Evolutionary conservation across 1,140 invertebrate species (phyloP).

Genomic region (Plodia interpunctella): DNA sequence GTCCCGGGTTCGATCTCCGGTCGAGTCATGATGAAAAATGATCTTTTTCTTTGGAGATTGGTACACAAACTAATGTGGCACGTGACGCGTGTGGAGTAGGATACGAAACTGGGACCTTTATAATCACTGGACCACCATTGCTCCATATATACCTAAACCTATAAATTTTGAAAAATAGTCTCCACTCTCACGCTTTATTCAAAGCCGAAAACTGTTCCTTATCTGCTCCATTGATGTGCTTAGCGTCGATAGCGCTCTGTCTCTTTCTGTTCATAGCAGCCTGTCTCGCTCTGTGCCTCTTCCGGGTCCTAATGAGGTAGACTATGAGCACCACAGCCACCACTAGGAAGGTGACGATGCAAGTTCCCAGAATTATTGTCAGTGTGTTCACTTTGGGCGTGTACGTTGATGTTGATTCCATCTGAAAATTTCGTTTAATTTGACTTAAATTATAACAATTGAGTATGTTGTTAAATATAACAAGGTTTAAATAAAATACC

Average conservation of each 20-base stretch:
- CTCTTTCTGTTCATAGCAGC: conserved; percentile 58
- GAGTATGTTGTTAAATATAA: no score
- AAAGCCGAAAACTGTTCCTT: conserved; percentile 61
- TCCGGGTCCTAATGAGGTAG: conserved; percentile 53
- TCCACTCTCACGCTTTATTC: conserved; percentile 53
- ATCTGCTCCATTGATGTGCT: conserved; percentile 40
- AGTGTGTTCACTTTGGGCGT: conserved; percentile 35
- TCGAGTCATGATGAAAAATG: no score
- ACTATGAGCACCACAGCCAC: conserved; percentile 51
- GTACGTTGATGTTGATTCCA: conserved; percentile 39
- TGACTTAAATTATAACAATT: neutral
- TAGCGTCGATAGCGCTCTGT: conserved; percentile 49
- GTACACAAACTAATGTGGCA: no score
- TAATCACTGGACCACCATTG: no score
- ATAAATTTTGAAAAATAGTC: no score
- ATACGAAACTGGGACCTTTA: no score
- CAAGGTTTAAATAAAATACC: no score
- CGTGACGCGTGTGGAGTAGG: no score
- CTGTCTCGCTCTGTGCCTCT: conserved; percentile 43
- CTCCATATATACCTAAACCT: no score
- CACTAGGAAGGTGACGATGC: conserved; percentile 48
- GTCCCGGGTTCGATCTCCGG: no score
- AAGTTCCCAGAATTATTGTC: conserved; percentile 47
- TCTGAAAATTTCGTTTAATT: conserved; percentile 32
- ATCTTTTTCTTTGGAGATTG: no score